Conservation (phyloP, 2,888 invertebrate species). For the Dioctria linearis region DNA sequence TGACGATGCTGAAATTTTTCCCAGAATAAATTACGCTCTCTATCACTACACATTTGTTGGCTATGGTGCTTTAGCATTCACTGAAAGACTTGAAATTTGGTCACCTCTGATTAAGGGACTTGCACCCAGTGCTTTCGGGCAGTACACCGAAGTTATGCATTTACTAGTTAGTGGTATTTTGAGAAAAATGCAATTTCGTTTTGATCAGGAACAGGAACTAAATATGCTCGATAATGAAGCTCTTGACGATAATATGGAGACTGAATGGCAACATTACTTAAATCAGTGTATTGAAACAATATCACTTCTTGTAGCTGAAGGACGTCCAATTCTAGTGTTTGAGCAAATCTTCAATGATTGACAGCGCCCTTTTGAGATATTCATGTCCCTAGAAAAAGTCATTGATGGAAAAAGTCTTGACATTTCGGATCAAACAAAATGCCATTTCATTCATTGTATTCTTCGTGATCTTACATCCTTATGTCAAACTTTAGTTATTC, state of each 20-base stretch:
- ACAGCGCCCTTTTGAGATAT: conserved; percentile 67
- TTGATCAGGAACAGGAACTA: conserved; percentile 75
- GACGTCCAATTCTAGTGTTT: conserved; percentile 78
- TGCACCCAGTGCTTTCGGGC: conserved; percentile 64
- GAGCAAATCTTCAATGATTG: conserved; percentile 72
- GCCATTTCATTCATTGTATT: conserved; percentile 70
- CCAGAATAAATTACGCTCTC: conserved; percentile 76
- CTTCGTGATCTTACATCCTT: conserved; percentile 78
- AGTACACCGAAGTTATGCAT: conserved; percentile 77
- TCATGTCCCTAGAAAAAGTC: conserved; percentile 67
- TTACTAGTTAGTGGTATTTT: conserved; percentile 77
- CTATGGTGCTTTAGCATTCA: conserved; percentile 69
- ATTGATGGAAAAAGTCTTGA: conserved; percentile 61
- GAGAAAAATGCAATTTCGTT: conserved; percentile 80
- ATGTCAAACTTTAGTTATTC: conserved; percentile 76
- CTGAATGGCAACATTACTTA: conserved; percentile 84
- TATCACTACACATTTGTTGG: conserved; percentile 67
- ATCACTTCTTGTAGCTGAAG: conserved; percentile 80
- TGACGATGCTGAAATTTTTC: conserved; percentile 78
- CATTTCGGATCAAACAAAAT: conserved; percentile 63
- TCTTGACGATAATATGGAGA: conserved; percentile 81
- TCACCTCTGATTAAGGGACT: conserved; percentile 68
- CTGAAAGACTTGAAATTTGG: conserved; percentile 70
- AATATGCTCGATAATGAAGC: conserved; percentile 80
- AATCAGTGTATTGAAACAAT: conserved; percentile 81